Evolutionary conservation across 2,888 invertebrate genomes (phyloP).

Genomic region (Cyrtodaria siliqua): DNA sequence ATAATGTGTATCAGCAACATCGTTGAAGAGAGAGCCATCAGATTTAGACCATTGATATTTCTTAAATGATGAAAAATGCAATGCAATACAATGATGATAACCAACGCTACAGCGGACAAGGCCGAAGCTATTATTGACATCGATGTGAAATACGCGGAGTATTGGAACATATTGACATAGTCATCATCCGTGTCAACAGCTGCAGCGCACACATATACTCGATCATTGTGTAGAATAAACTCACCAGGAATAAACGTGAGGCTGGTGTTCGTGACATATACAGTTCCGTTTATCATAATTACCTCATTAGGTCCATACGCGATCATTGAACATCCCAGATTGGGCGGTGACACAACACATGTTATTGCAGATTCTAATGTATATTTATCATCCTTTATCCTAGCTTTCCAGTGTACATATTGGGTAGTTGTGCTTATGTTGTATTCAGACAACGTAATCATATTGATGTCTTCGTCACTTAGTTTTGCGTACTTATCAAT

Average conservation of each 20-base stretch:
- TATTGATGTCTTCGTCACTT: no score
- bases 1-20: slow-evolving; percentile 25
- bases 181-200: neutral
- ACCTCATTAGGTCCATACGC: neutral
- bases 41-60: slow-evolving; percentile 42
- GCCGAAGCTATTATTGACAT: slow-evolving; percentile 31
- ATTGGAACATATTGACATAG: slow-evolving; percentile 24
- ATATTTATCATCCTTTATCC: no score
- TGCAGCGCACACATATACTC: no score
- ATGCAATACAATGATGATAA: slow-evolving; percentile 22
- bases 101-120: slow-evolving; percentile 10
- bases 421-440: no score
- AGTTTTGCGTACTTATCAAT: no score
- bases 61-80: slow-evolving; percentile 12
- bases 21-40: slow-evolving; percentile 25
- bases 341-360: neutral
- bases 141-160: slow-evolving; percentile 7
- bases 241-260: no score
- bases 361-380: no score
- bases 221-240: no score
- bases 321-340: slow-evolving; percentile 32
- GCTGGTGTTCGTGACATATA: no score
- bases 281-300: no score
- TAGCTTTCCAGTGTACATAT: no score
- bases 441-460: no score